Percentiles rank a stretch among this genome's conserved stretches.
Evolutionary conservation across 92 coral and sea anemone species (phyloP).

Genomic region (Pocillopora grandis): DNA sequence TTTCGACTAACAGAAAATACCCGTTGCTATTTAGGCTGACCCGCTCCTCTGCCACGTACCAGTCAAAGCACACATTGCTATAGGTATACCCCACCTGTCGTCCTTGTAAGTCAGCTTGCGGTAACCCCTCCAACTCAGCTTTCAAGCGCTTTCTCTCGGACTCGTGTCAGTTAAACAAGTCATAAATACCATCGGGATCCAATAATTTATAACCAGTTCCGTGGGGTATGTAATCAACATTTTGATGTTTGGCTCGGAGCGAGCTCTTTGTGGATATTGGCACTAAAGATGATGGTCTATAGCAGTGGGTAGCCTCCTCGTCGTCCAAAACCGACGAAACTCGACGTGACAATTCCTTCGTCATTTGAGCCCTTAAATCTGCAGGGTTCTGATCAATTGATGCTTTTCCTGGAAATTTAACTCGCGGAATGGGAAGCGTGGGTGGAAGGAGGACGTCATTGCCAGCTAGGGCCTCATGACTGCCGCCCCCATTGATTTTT

Average conservation of each 20-base stretch:
- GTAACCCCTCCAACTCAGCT: too few relatives aligned
- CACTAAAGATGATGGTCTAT: constrained; percentile 28
- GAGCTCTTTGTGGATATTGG: constrained; percentile 11
- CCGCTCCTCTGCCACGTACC: too few relatives aligned
- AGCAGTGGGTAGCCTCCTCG: constrained; percentile 18
- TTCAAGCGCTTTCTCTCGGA: too few relatives aligned
- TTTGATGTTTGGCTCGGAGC: background rate
- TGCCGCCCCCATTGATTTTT: constrained; percentile 22
- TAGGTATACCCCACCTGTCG: constrained; percentile 13
- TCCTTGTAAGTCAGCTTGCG: too few relatives aligned
- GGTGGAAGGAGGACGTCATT: background rate
- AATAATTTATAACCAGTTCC: background rate
- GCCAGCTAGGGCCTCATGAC: background rate
- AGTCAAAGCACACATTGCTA: too few relatives aligned
- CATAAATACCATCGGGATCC: constrained; percentile 20
- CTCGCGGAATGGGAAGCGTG: constrained; percentile 34
- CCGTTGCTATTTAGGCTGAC: too few relatives aligned
- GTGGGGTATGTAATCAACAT: background rate
- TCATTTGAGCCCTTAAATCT: constrained; percentile 47
- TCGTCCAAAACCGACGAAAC: constrained; percentile 8
- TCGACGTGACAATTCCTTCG: constrained; percentile 41
- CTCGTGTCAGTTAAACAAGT: constrained; percentile 35
- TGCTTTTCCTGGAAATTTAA: constrained; percentile 34
- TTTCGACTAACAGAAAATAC: too few relatives aligned
- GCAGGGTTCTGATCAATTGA: constrained; percentile 29